Evolutionary conservation across 2,113 vertebrate genomes (phyloP).

Genomic region (Egretta garzetta): DNA sequence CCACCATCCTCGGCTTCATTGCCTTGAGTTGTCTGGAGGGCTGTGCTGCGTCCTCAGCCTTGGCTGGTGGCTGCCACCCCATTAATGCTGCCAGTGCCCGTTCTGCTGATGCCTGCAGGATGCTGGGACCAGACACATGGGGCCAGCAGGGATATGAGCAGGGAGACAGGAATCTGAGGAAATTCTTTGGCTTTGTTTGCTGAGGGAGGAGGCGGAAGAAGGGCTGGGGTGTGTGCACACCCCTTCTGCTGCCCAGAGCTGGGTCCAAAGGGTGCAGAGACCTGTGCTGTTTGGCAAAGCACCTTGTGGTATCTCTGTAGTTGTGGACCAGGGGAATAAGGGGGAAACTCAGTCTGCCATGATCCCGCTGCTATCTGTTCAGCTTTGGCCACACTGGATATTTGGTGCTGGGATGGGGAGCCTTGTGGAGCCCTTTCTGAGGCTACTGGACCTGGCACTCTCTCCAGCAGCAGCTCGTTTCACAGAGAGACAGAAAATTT

Average conservation of each 20-base stretch:
- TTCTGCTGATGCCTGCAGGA: background rate
- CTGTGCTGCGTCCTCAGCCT: background rate
- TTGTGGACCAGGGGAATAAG: background rate
- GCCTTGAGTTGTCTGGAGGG: background rate
- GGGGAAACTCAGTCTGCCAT: background rate
- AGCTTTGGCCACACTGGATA: background rate
- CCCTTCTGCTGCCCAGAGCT: background rate
- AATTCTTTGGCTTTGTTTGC: constrained; percentile 1
- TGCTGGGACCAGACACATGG: background rate
- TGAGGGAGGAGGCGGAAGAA: background rate
- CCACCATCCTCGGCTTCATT: background rate
- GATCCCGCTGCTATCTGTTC: background rate
- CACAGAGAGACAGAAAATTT: background rate
- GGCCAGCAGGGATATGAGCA: background rate
- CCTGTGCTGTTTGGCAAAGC: background rate
- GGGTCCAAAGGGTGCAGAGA: background rate
- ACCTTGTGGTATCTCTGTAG: background rate
- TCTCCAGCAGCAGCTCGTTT: background rate
- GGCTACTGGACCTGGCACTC: background rate
- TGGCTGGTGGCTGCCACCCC: background rate
- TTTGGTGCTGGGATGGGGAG: background rate
- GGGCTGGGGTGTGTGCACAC: background rate
- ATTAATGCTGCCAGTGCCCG: background rate
- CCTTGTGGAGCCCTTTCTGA: background rate
- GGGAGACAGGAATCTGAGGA: constrained; percentile 12